Conservation (phyloP, 1,140 invertebrate genomes). For the Zaprionus lachaisei region DNA sequence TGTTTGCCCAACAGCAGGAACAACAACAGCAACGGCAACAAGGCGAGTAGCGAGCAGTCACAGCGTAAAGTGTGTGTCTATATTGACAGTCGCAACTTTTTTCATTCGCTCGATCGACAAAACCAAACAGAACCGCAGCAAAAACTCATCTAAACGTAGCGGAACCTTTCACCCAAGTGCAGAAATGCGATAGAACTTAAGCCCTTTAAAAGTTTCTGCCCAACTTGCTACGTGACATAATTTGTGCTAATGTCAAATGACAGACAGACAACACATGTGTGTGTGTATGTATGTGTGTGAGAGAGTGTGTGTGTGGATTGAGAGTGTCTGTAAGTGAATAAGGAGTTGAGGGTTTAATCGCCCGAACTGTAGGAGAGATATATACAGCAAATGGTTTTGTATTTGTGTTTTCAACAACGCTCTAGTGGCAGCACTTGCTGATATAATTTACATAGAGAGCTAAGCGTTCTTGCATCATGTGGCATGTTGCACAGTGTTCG, state of each 20-base stretch:
- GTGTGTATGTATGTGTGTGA: background rate
- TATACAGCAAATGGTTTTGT: background rate
- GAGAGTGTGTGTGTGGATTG: background rate
- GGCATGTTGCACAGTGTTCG: constrained; percentile 14
- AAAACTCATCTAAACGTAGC: constrained; percentile 8
- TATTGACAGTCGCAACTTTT: constrained; percentile 69
- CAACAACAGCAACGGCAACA: background rate
- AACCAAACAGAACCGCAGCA: constrained; percentile 17
- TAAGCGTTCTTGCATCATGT: background rate
- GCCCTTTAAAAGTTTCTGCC: constrained; percentile 68
- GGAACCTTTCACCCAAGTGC: constrained; percentile 32
- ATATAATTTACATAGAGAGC: background rate
- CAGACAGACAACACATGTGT: constrained; percentile 29
- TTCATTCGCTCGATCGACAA: constrained; percentile 24
- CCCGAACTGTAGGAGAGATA: background rate
- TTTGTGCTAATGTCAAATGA: constrained; percentile 70
- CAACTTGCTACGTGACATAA: constrained; percentile 74
- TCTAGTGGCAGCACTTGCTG: background rate
- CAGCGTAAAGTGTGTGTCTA: constrained; percentile 54
- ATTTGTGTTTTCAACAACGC: background rate
- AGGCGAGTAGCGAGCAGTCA: constrained; percentile 11
- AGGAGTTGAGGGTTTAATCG: background rate
- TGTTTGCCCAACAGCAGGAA: constrained; percentile 25
- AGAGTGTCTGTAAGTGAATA: background rate
- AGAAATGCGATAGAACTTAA: constrained; percentile 68